phyloP scores from a whole-genome alignment of 2,888 invertebrate species.

The Archaeoteleia sp. region DNA sequence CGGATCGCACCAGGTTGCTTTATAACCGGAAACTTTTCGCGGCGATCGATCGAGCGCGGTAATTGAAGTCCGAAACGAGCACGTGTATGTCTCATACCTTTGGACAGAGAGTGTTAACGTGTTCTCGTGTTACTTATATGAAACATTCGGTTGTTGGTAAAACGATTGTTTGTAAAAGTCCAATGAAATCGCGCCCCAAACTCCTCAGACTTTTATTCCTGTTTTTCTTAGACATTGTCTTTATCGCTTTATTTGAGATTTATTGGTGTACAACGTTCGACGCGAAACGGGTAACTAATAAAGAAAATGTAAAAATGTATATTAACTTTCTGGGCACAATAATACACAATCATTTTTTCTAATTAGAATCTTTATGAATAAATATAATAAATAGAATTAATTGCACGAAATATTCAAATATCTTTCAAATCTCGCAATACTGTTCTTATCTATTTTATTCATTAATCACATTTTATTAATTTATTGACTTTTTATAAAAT shows the following conservation, averaged over 20 bases:
- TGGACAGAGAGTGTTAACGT: conserved; percentile 14
- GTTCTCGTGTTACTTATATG: conserved; percentile 21
- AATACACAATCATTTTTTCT: too few species aligned
- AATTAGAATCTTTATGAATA: too few species aligned
- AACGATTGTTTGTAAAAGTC: conserved; percentile 4
- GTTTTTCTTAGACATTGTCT: not conserved
- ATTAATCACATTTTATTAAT: too few species aligned
- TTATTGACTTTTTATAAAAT: too few species aligned
- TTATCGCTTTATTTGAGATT: not conserved
- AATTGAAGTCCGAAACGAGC: conserved; percentile 58
- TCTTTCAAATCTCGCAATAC: too few species aligned
- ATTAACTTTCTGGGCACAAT: too few species aligned
- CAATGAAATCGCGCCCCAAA: not conserved
- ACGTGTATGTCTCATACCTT: conserved; percentile 35
- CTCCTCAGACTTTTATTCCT: not conserved
- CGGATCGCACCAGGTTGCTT: conserved; percentile 53
- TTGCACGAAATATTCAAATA: too few species aligned
- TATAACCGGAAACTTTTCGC: conserved; percentile 55
- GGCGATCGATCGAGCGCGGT: conserved; percentile 55
- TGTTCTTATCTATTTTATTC: too few species aligned
- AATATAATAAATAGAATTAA: too few species aligned
- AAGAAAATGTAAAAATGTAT: not conserved
- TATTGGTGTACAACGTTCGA: not conserved
- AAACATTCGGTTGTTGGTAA: conserved; percentile 29
- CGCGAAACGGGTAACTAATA: not conserved